phyloP scores from a whole-genome alignment of 2,797 vertebrate genomes.

The Lerista edwardsae region DNA sequence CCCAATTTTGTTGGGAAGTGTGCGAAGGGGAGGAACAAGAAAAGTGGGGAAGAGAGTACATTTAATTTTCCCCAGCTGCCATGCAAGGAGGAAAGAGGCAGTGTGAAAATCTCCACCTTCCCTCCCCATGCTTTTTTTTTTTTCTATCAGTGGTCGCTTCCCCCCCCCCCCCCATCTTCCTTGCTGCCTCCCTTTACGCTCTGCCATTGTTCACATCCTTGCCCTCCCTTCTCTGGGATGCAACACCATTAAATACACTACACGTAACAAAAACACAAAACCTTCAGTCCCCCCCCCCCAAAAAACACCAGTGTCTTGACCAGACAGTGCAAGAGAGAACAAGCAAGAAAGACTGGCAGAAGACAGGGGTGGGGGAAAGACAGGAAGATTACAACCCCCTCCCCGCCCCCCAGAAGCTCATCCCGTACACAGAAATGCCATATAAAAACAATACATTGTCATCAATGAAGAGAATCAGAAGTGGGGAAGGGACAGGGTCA shows the following conservation, averaged over 20 bases:
- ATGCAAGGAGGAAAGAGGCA: too few species aligned
- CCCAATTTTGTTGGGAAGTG: not conserved
- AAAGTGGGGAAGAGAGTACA: too few species aligned
- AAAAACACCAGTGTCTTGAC: constrained; percentile 31
- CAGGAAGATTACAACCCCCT: not conserved
- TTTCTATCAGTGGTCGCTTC: fast-evolving
- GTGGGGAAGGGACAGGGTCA: too few species aligned
- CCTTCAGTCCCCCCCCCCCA: not conserved
- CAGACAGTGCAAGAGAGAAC: constrained; percentile 27
- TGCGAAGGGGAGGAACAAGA: too few species aligned
- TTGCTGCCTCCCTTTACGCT: not conserved
- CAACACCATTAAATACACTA: constrained; percentile 21
- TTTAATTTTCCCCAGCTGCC: not conserved
- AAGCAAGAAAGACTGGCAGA: not conserved
- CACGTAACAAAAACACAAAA: not conserved
- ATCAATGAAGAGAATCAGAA: not conserved
- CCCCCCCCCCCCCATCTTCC: too few species aligned
- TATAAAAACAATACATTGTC: constrained; percentile 10
- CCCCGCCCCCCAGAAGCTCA: not conserved
- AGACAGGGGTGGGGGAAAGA: not conserved
- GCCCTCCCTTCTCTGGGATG: not conserved
- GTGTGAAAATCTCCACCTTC: not conserved
- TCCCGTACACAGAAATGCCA: not conserved
- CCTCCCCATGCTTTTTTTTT: not conserved
- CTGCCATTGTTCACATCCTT: not conserved